Evolutionary conservation across 2,797 vertebrate genomes (phyloP), one percentile per base, ranked within the genome.

Genomic region (Pseudochirops corinnae): DNA sequence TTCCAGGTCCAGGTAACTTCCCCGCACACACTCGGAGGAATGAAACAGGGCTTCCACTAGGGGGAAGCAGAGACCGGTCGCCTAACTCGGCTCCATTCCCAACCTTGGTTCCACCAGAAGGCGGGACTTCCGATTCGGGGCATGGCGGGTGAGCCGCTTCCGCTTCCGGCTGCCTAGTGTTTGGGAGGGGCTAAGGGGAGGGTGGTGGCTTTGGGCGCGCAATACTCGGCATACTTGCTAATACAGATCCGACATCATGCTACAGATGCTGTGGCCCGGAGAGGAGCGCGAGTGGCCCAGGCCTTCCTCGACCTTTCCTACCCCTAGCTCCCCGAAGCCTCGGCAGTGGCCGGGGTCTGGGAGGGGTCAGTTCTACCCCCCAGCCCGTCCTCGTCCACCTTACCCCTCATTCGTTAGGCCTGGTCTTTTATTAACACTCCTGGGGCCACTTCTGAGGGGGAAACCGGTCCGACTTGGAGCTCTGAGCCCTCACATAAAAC

Each of bases 131-230:
- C n/a, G 39, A 0, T 46, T 82, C 74, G 18, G 18, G n/a, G 7
- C 67, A 24, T 1, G 9, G 16, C 18, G 18, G n/a, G 67, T 5
- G 67, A 46, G n/a, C 67, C n/a, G 67, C 18, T 82, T 82, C 67
- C 67, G 62, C 0, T 74, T 74, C 62, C 16, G 33, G 62, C 13
- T 67, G 33, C 14, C 11, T 5, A 33, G 29, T 9, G 62, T 46
- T 18, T n/a, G 13, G 62, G 11, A 5, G 31, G 62, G n/a, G 0
- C 67, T 7, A 2, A 2, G 4, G 28, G 31, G 4, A 67, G 31
- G 1, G 5, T 5, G 1, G 13, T 5, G 33, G 0, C 0, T 16
- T 67, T 14, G 4, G 33, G 13, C 3, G 5, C 33, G 14, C 4
- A 0, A 13, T 18, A 5, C 33, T n/a, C 2, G 13, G 33, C 33